A percentile compares a stretch with the other conserved stretches of the same genome.
phyloP scores from a whole-genome alignment of 2,888 invertebrate genomes.

The Diaprepes abbreviatus region DNA sequence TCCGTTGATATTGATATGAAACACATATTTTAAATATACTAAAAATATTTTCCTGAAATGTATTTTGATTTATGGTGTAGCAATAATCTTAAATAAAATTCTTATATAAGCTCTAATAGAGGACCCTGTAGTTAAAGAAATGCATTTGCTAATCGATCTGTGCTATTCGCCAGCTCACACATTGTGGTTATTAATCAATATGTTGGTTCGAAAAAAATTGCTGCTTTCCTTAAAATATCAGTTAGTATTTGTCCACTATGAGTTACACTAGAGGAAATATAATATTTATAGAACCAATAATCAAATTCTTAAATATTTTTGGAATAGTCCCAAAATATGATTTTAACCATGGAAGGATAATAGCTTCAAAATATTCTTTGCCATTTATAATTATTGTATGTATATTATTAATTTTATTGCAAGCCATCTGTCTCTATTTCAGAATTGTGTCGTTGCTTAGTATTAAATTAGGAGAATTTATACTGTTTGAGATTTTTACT shows the following conservation, averaged over 20 bases:
- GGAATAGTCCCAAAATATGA: conserved; percentile 1
- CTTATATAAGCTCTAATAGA: too few relatives aligned
- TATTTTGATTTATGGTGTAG: too few relatives aligned
- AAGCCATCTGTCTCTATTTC: neutral
- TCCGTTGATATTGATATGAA: too few relatives aligned
- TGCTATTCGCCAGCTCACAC: too few relatives aligned
- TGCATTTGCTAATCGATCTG: too few relatives aligned
- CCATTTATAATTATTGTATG: neutral
- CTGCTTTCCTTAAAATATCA: neutral
- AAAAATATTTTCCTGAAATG: too few relatives aligned
- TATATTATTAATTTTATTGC: neutral
- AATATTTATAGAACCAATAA: neutral
- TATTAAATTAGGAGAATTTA: neutral
- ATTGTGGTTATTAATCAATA: too few relatives aligned
- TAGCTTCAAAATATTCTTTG: neutral
- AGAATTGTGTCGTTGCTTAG: neutral
- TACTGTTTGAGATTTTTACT: neutral
- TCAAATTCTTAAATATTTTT: neutral
- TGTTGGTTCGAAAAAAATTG: neutral
- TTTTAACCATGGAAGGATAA: neutral
- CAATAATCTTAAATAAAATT: too few relatives aligned
- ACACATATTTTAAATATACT: too few relatives aligned
- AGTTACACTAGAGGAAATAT: neutral
- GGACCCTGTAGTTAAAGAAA: too few relatives aligned
- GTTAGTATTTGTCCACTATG: neutral